These are phyloP conservation scores for Charadrius vociferus DNA, from an alignment of 2,113 vertebrate genomes.

Conservation along the genomic window DNA sequence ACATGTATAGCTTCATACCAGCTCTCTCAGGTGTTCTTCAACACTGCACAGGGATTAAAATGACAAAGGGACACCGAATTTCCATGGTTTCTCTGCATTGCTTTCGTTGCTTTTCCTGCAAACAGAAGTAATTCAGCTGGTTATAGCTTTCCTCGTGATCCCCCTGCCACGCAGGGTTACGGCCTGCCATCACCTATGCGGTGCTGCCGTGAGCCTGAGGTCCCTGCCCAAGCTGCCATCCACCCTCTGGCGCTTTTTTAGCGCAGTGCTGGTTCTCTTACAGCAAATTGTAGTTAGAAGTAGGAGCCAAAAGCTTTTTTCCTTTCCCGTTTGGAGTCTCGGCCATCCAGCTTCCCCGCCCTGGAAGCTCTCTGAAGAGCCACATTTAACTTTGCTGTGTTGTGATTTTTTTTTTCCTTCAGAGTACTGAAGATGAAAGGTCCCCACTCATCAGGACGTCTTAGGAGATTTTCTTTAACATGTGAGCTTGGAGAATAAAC, in stretches of 20 bases:
- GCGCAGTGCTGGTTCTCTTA: not conserved
- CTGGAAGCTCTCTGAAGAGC: not conserved
- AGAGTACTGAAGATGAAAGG: conserved; percentile 76
- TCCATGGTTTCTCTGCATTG: not conserved
- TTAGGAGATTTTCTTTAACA: conserved; percentile 31
- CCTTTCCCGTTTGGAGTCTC: not conserved
- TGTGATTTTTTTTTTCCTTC: not conserved
- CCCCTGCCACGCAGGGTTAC: not conserved
- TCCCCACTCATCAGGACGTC: conserved; percentile 75
- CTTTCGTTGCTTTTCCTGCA: not conserved
- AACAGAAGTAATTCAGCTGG: not conserved
- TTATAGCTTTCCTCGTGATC: not conserved
- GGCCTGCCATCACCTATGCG: not conserved
- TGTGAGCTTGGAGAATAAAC: conserved; percentile 19
- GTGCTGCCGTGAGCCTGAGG: not conserved
- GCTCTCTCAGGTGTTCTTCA: not conserved
- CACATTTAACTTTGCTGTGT: not conserved
- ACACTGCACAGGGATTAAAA: not conserved
- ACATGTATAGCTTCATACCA: not conserved
- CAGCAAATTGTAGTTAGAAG: not conserved
- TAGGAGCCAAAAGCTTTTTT: not conserved
- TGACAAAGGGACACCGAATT: not conserved
- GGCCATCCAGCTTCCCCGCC: not conserved
- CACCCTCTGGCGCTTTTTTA: not conserved
- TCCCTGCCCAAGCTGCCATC: not conserved